Conservation (phyloP, 2,113 vertebrate species). For the Ivindomyrus marchei region DNA sequence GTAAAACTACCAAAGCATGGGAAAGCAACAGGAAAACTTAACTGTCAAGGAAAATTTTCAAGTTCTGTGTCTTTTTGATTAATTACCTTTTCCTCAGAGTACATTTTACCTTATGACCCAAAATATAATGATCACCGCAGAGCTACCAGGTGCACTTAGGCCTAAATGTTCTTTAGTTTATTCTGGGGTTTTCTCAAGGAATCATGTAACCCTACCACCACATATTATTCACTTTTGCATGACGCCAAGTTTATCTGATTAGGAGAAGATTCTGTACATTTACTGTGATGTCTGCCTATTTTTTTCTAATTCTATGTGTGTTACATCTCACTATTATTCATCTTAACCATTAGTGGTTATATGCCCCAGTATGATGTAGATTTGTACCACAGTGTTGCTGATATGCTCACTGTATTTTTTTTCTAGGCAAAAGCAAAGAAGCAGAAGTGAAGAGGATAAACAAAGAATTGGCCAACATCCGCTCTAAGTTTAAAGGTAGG, state of each 20-base stretch:
- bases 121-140: not conserved
- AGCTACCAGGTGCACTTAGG: not conserved
- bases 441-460: conserved; percentile 17
- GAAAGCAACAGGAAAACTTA: not conserved
- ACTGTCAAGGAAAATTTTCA: not conserved
- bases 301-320: not conserved
- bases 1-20: not conserved
- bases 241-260: not conserved
- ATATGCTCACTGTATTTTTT: not conserved
- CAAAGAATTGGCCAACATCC: conserved; percentile 13
- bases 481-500: conserved; percentile 6
- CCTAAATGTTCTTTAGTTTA: not conserved
- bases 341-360: not conserved
- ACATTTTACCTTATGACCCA: not conserved
- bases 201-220: not conserved
- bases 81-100: not conserved
- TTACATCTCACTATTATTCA: not conserved
- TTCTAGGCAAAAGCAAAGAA: conserved; percentile 5
- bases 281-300: not conserved
- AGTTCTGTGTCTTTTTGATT: not conserved
- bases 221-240: not conserved
- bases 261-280: not conserved
- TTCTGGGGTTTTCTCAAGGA: not conserved
- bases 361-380: not conserved
- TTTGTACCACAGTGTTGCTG: not conserved